phyloP scores from a whole-genome alignment of 2,797 vertebrate genomes.

The Enteromius anoplus region DNA sequence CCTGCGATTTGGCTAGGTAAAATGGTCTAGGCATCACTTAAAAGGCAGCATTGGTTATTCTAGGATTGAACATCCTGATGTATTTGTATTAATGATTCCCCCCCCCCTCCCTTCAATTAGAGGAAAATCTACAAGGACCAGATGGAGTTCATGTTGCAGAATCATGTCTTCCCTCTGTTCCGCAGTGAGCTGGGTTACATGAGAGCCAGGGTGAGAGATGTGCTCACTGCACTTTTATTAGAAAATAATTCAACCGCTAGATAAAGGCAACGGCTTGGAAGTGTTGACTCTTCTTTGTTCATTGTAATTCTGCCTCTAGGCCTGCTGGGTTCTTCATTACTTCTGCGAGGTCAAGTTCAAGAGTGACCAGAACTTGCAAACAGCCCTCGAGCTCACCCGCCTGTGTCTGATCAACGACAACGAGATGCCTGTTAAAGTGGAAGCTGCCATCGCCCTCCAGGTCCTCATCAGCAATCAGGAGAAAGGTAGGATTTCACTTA shows the following conservation, averaged over 20 bases:
- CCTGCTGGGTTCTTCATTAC: conserved; percentile 99
- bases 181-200: conserved; percentile 97
- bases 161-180: conserved; percentile 97
- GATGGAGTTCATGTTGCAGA: conserved; percentile 99
- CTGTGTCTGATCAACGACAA: conserved; percentile 96
- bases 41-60: neutral
- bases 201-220: conserved; percentile 91
- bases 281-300: no score
- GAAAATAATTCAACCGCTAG: neutral
- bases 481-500: conserved; percentile 81
- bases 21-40: no score
- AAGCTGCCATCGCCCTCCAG: conserved; percentile 98
- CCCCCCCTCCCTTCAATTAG: conserved; percentile 68
- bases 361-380: conserved; percentile 97
- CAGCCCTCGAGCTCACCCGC: conserved; percentile 91
- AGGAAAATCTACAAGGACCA: conserved; percentile 99
- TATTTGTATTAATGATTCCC: neutral
- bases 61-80: neutral
- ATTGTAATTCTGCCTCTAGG: conserved; percentile 71
- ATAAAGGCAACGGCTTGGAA: neutral
- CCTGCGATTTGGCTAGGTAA: no score
- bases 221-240: neutral
- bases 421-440: conserved; percentile 99
- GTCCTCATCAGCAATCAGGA: conserved; percentile 99
- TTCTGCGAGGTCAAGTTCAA: conserved; percentile 99